Conservation (phyloP, 92 coral and sea anemone genomes). For the Umimayanthus kanabou region DNA sequence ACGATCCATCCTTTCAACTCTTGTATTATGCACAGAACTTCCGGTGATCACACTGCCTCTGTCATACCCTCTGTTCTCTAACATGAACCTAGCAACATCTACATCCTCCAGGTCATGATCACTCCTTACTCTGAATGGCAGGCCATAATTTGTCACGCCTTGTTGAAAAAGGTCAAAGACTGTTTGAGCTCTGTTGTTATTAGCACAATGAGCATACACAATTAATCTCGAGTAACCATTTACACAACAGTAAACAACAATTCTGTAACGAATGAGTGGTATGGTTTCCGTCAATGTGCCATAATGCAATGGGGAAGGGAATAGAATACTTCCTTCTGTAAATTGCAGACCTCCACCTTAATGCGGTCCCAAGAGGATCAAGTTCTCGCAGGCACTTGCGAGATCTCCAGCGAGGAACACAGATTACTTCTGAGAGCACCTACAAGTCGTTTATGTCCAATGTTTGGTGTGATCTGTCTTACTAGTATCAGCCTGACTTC, state of each 20-base stretch:
- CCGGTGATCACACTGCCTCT: conserved; percentile 62
- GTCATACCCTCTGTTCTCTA: conserved; percentile 54
- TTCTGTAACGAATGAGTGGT: conserved; percentile 29
- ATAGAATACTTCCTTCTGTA: conserved; percentile 32
- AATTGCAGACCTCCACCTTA: conserved; percentile 28
- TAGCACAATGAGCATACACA: conserved; percentile 56
- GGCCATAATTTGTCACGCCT: conserved; percentile 52
- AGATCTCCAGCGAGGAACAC: conserved; percentile 13
- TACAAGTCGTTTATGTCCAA: conserved; percentile 26
- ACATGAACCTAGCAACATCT: conserved; percentile 59
- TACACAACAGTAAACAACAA: conserved; percentile 33
- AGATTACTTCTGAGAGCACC: conserved; percentile 28
- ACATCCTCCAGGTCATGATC: conserved; percentile 57
- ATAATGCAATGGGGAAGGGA: conserved; percentile 10
- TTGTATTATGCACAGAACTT: conserved; percentile 43
- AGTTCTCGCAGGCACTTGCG: conserved; percentile 31
- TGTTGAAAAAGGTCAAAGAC: conserved; percentile 60
- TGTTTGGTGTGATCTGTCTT: conserved; percentile 18
- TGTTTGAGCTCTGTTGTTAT: conserved; percentile 59
- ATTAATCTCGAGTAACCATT: conserved; percentile 68
- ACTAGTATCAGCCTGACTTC: conserved; percentile 8
- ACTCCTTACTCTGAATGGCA: conserved; percentile 65
- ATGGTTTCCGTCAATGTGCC: conserved; percentile 44
- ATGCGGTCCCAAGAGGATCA: conserved; percentile 42
- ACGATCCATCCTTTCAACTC: conserved; percentile 54